A percentile compares a stretch with the other conserved stretches of the same genome.
Evolutionary conservation across 2,888 invertebrate genomes (phyloP).

Genomic region (Meta bourneti): DNA sequence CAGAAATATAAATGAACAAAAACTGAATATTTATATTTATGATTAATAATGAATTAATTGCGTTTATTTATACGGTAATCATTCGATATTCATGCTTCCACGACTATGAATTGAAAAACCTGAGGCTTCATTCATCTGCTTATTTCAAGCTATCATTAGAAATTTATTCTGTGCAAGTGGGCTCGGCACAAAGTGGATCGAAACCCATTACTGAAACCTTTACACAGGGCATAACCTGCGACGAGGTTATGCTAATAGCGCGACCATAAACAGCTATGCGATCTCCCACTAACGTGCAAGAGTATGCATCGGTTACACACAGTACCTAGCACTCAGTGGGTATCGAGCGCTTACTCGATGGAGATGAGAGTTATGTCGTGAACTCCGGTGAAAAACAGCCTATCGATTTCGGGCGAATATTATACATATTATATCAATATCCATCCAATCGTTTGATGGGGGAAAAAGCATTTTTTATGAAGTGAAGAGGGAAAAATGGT

Average conservation of each 20-base stretch:
- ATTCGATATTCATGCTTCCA: too few relatives aligned
- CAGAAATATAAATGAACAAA: too few relatives aligned
- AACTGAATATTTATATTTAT: too few relatives aligned
- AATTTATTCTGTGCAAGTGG: background rate
- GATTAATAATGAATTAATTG: too few relatives aligned
- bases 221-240: constrained; percentile 29
- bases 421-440: background rate
- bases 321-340: constrained; percentile 34
- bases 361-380: background rate
- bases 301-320: constrained; percentile 3
- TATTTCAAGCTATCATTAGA: too few relatives aligned
- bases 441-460: background rate
- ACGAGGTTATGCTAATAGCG: constrained; percentile 56
- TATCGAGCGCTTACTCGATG: constrained; percentile 23
- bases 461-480: too few relatives aligned
- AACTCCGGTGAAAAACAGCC: constrained; percentile 20
- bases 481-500: too few relatives aligned
- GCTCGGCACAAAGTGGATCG: background rate
- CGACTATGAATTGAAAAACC: too few relatives aligned
- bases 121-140: too few relatives aligned
- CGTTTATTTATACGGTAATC: too few relatives aligned
- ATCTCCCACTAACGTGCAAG: background rate
- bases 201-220: background rate
- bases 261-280: background rate
- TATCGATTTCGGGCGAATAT: constrained; percentile 10